Evolutionary conservation across 2,797 vertebrate genomes (phyloP), one percentile per base, ranked within the genome.

Genomic region (Anolis apletophallus): DNA sequence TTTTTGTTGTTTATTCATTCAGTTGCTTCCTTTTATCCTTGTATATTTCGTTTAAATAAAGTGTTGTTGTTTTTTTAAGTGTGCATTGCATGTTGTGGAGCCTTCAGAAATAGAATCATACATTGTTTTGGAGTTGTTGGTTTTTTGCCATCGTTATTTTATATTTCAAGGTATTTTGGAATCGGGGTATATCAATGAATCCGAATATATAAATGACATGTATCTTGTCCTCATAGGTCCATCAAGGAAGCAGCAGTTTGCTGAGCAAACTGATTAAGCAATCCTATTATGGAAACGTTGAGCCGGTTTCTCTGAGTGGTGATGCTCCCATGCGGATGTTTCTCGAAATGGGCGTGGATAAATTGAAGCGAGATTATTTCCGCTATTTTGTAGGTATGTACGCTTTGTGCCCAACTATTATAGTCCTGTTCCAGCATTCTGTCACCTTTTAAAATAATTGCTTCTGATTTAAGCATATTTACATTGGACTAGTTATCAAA

Each of bases 301-400:
- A 98, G 26, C 88, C 86, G 0, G 91, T 99, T 91, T 93, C 97
- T 89, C 97, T 99, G 67, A 97, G 91, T 26, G 98, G 97, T 23
- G 94, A 96, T 86, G 91, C 95, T 54, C 98, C 98, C 1, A 93
- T 98, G 87, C 97, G 96, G 55, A 99, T 99, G 98, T 96, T 99
- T 87, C 95, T 99, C 79, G 98, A 99, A 93, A 97, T 99, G 89
- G 99, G 99, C 80, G 91, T 99, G 95, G 98, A 99, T 93, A 99
- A 99, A 95, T 97, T 99, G 95, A 98, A 98, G 92, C 99, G 97
- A 95, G 99, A 99, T 95, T 99, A 99, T 91, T 97, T 98, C 88
- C 98, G 97, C 94, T 99, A 98, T 95, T 98, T 99, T 79, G 96
- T 99, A 89, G 97, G 98, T 99, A 95, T 96, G 95, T 69, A 21